phyloP scores from a whole-genome alignment of 2,797 vertebrate genomes.

The Brachyrhaphis roseni region DNA sequence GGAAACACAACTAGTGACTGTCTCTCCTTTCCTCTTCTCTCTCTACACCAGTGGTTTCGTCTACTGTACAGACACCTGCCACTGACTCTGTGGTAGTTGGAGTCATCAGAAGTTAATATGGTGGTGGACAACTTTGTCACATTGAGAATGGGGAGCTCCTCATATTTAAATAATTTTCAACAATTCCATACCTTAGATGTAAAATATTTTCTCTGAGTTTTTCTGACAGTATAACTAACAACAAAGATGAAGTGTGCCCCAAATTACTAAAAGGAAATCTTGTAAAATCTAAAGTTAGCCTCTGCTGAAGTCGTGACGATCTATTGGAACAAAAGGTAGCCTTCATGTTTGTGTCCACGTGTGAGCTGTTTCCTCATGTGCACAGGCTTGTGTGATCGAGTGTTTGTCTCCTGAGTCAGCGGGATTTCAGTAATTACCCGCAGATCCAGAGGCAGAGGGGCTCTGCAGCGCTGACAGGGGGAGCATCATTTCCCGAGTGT shows the following conservation, averaged over 20 bases:
- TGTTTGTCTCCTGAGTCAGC: conserved; percentile 80
- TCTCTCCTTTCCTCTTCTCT: background rate
- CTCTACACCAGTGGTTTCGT: background rate
- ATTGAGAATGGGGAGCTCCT: background rate
- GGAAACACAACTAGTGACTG: background rate
- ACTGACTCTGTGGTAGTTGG: background rate
- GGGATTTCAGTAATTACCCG: conserved; percentile 77
- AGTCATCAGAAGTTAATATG: background rate
- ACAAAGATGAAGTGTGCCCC: background rate
- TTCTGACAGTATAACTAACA: background rate
- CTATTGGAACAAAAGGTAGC: background rate
- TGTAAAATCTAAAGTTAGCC: background rate
- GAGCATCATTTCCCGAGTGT: conserved; percentile 70
- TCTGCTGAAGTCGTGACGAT: background rate
- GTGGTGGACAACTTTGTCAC: background rate
- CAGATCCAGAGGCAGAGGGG: conserved; percentile 63
- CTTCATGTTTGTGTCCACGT: conserved; percentile 12
- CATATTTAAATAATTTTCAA: background rate
- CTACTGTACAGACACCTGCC: background rate
- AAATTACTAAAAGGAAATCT: background rate
- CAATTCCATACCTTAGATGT: background rate
- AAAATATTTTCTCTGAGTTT: background rate
- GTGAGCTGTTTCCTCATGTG: conserved; percentile 17
- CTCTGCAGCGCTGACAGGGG: conserved; percentile 58
- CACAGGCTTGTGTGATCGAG: conserved; percentile 19